These are phyloP conservation scores for Polyommatus icarus DNA, from an alignment of 2,888 invertebrate species.

Conservation along the genomic window DNA sequence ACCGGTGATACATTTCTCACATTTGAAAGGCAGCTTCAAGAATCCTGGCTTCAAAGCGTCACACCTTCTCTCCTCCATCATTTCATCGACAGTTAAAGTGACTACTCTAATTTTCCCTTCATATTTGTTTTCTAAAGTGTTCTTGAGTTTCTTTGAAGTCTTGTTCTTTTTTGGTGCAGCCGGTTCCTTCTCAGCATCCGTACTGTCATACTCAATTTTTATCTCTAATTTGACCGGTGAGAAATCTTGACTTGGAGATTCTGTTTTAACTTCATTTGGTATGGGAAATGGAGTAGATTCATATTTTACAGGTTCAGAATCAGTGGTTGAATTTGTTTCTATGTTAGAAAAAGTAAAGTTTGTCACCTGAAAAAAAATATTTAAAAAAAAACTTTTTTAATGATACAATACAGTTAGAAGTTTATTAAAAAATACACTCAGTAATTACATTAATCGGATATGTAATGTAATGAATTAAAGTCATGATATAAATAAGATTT, in stretches of 20 bases:
- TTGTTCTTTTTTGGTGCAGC: conserved; percentile 36
- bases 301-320: conserved; percentile 40
- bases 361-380: neutral
- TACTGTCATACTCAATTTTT: conserved; percentile 53
- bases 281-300: conserved; percentile 30
- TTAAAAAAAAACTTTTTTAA: too few species aligned
- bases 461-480: neutral
- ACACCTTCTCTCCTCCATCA: conserved; percentile 52
- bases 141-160: conserved; percentile 28
- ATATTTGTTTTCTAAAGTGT: conserved; percentile 44
- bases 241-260: conserved; percentile 36
- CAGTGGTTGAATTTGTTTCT: conserved; percentile 42
- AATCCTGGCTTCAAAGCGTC: conserved; percentile 52
- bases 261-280: conserved; percentile 36
- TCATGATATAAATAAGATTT: too few species aligned
- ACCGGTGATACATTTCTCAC: conserved; percentile 59
- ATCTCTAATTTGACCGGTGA: conserved; percentile 42
- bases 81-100: conserved; percentile 50
- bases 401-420: neutral
- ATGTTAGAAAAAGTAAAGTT: conserved; percentile 39
- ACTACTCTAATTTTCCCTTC: conserved; percentile 55
- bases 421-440: neutral
- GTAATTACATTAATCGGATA: neutral
- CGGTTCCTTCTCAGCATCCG: conserved; percentile 49
- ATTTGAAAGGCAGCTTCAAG: conserved; percentile 59